Base-by-base conservation (phyloP, 1,140 invertebrate species). In the Conus ventricosus region DNA sequence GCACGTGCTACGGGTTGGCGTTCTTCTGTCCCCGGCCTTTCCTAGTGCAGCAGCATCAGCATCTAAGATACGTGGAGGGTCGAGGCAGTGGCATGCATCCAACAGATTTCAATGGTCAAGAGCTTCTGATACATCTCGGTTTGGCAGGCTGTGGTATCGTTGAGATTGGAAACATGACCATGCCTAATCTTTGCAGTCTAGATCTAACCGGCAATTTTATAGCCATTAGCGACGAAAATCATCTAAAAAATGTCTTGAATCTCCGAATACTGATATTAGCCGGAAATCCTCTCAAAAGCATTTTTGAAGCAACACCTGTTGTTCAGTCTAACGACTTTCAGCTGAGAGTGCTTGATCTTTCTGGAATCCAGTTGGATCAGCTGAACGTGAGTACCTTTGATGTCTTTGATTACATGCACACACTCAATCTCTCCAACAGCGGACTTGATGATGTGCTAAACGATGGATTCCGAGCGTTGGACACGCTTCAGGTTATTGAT, bases 191-290 rank as follows among this genome's bases (percentile, higher is more conserved):
- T 53, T n/a, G 13, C 10, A 23, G 27, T 39, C 60, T 89, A 15
- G 85, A 89, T 81, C 53, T 89, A 13, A 87, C 78, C 20, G 17
- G 87, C 54, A 89, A 87, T 82, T 25, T 39, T 63, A 83, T 87
- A 23, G 23, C 20, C 0, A 27, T 17, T 25, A 86, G 10, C 54
- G 23, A 81, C 11, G 39, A 20, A 53, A 39, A 13, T 89, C 23
- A 63, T 25, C n/a, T 17, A 23, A 15, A 51, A 67, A 71, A 67
- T 25, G 83, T 89, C 53, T 23, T 20, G 3, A 84, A 84, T 25
- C 39, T 89, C 13, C 53, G 67, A 87, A 17, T 57, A 13, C 63
- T 89, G 23, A 54, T 83, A 23, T 71, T 89, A 55, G 53, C 57
- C 1, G 78, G 78, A 4, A 89, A 89, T 84, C 55, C 39, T 23